phyloP scores from a whole-genome alignment of 2,113 vertebrate genomes.

The Litocranius walleri region DNA sequence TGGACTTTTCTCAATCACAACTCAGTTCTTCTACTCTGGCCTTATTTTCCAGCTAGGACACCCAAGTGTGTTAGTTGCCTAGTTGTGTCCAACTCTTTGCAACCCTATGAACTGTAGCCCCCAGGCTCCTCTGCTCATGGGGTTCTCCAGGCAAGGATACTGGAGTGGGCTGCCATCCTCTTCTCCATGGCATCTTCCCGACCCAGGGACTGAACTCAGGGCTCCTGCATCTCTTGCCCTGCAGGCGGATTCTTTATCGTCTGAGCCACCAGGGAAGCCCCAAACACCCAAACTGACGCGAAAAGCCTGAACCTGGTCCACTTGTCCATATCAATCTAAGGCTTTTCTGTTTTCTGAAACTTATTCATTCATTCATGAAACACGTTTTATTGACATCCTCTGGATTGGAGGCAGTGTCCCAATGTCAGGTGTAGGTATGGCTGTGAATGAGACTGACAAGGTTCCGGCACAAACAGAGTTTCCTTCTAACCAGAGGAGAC shows the following conservation, averaged over 20 bases:
- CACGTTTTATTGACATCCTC: too few species aligned
- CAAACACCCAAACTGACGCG: neutral
- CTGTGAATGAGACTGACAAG: rapidly evolving
- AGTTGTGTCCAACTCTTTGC: neutral
- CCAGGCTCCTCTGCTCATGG: neutral
- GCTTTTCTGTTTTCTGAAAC: neutral
- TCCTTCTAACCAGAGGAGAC: neutral
- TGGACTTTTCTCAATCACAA: too few species aligned
- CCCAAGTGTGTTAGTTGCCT: neutral
- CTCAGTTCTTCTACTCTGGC: rapidly evolving
- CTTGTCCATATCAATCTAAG: rapidly evolving
- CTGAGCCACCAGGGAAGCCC: neutral
- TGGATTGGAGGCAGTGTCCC: neutral
- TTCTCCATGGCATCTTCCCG: neutral
- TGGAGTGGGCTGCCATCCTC: neutral
- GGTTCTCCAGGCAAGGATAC: neutral
- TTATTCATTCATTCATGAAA: neutral
- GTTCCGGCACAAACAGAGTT: rapidly evolving
- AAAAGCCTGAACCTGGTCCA: too few species aligned
- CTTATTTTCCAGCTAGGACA: neutral
- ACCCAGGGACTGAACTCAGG: neutral
- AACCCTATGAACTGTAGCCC: neutral
- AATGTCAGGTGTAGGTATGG: rapidly evolving
- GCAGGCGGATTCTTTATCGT: neutral
- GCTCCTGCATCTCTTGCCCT: neutral